Evolutionary conservation across 2,797 vertebrate genomes (phyloP).

Genomic region (Acomys russatus): DNA sequence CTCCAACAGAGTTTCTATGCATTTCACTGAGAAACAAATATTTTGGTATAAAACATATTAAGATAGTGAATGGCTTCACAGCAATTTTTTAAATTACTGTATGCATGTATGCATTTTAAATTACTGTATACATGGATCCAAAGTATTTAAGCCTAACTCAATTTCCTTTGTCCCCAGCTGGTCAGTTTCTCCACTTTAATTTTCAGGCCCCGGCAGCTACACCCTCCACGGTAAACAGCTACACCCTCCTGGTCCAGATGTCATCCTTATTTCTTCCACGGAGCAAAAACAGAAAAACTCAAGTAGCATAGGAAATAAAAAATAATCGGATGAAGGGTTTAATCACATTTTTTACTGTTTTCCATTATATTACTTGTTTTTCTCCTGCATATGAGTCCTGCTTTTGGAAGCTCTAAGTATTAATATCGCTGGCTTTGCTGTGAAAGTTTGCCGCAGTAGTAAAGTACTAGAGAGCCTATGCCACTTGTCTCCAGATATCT

Average conservation of each 20-base stretch:
- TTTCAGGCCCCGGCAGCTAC: conserved; percentile 54
- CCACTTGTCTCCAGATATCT: neutral
- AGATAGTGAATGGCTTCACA: neutral
- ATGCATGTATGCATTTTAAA: neutral
- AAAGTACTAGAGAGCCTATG: neutral
- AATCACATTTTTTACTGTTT: conserved; percentile 79
- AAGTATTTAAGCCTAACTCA: neutral
- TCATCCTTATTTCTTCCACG: conserved; percentile 54
- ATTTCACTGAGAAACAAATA: conserved; percentile 40
- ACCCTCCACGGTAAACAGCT: neutral
- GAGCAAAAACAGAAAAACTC: conserved; percentile 71
- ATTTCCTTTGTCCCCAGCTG: conserved; percentile 56
- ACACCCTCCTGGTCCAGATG: conserved; percentile 19
- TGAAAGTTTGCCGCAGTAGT: neutral
- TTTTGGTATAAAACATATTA: conserved; percentile 12
- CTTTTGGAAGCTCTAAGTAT: conserved; percentile 44
- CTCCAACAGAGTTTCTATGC: neutral
- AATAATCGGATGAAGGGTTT: conserved; percentile 77
- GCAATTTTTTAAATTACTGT: neutral
- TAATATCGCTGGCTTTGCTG: conserved; percentile 53
- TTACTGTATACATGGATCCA: neutral
- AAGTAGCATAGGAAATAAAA: conserved; percentile 74
- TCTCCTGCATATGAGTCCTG: conserved; percentile 43
- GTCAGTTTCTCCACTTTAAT: conserved; percentile 57
- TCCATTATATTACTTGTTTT: conserved; percentile 67